Evolutionary conservation across 30 jellyfish, hydroid and myxozoan genomes (phyloP).

Genomic region (Hydractinia symbiolongicarpus): DNA sequence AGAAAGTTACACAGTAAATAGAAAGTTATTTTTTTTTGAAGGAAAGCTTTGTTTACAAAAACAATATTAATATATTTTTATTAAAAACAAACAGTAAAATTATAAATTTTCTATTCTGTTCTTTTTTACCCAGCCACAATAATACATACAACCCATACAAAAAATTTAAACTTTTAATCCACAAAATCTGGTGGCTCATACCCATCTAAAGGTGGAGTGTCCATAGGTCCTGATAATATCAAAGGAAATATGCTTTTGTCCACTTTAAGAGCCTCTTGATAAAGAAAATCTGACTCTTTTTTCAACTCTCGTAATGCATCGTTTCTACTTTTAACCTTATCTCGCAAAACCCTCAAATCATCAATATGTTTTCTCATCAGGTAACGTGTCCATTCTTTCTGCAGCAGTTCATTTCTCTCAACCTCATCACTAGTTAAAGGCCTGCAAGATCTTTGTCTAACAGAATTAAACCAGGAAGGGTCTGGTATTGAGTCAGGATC

Average conservation of each 20-base stretch:
- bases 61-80: no score
- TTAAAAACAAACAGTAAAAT: no score
- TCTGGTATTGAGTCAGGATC: slow-evolving; percentile 90
- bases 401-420: slow-evolving; percentile 54
- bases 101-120: no score
- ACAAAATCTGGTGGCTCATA: slow-evolving; percentile 90
- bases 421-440: slow-evolving; percentile 38
- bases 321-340: slow-evolving; percentile 59
- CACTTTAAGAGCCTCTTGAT: slow-evolving; percentile 67
- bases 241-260: slow-evolving; percentile 61
- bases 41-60: no score
- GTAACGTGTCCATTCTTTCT: slow-evolving; percentile 84
- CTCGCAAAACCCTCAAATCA: slow-evolving; percentile 47
- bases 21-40: no score
- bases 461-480: slow-evolving; percentile 45
- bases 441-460: slow-evolving; percentile 48
- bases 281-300: slow-evolving; percentile 55
- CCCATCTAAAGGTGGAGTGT: slow-evolving; percentile 69
- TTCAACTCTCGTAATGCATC: slow-evolving; percentile 78
- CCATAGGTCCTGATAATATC: slow-evolving; percentile 77
- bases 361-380: slow-evolving; percentile 55
- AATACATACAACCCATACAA: no score
- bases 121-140: no score
- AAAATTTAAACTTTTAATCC: neutral
- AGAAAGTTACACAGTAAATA: no score